Conservation (phyloP, 2,113 vertebrate species). For the Artemisiospiza belli region DNA sequence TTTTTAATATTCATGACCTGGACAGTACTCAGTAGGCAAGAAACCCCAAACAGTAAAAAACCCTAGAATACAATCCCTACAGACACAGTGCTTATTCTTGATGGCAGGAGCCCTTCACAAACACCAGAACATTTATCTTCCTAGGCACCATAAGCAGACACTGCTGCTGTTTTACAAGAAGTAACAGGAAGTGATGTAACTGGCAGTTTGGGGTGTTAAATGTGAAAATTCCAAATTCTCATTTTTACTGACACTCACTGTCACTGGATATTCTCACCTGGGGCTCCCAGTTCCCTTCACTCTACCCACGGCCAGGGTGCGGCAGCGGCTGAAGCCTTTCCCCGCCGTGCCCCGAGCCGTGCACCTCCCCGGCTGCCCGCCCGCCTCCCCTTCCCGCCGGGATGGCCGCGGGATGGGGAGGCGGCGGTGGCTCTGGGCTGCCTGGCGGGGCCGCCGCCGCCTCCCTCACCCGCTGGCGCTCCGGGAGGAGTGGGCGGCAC, state of each 20-base stretch:
- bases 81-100: neutral
- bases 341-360: too few relatives aligned
- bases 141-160: neutral
- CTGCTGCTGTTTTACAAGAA: neutral
- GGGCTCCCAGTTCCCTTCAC: neutral
- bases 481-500: neutral
- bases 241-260: accelerated
- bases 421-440: conserved; percentile 61
- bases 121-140: neutral
- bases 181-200: neutral
- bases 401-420: conserved; percentile 49
- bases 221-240: neutral
- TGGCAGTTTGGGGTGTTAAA: neutral
- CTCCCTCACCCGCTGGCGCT: too few relatives aligned
- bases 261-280: neutral
- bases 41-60: neutral
- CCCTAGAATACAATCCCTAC: neutral
- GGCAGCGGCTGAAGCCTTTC: neutral
- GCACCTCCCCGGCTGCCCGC: too few relatives aligned
- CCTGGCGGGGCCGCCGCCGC: conserved; percentile 12
- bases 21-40: neutral
- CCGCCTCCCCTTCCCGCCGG: too few relatives aligned
- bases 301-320: accelerated
- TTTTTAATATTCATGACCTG: neutral
- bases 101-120: neutral